Evolutionary conservation across 2,888 invertebrate species (phyloP).

Genomic region (Drosophila birchii): DNA sequence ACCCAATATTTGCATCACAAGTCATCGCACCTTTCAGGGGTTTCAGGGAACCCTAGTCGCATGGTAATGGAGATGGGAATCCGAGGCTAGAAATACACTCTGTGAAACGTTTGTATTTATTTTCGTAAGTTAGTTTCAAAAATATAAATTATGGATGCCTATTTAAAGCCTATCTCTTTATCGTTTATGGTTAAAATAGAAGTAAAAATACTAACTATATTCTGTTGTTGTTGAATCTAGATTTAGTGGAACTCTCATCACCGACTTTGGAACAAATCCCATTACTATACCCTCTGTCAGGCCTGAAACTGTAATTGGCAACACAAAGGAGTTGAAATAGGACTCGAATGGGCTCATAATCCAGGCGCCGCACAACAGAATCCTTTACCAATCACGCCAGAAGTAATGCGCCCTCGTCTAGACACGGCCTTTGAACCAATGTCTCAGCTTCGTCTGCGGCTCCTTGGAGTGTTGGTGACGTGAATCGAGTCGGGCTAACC

Average conservation of each 20-base stretch:
- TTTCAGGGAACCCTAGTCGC: not conserved
- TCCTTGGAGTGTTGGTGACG: slow-evolving; percentile 31
- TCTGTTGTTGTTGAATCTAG: no score
- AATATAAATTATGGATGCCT: not conserved
- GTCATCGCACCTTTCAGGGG: slow-evolving; percentile 20
- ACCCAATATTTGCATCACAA: slow-evolving; percentile 23
- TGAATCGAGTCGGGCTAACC: slow-evolving; percentile 9
- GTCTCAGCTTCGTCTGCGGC: slow-evolving; percentile 39
- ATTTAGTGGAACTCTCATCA: not conserved
- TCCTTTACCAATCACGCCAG: slow-evolving; percentile 32
- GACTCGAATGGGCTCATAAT: slow-evolving; percentile 13
- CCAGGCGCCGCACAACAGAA: slow-evolving; percentile 11
- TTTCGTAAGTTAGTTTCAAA: not conserved
- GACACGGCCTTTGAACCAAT: slow-evolving; percentile 41
- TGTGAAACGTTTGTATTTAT: no score
- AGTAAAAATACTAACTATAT: not conserved
- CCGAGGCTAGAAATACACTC: not conserved
- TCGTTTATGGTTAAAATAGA: not conserved
- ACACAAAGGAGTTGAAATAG: slow-evolving; percentile 18
- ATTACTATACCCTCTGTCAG: not conserved
- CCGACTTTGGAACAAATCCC: not conserved
- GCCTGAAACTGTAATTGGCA: not conserved
- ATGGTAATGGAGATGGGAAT: not conserved
- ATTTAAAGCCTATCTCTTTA: no score
- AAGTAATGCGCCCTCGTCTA: slow-evolving; percentile 35